Evolutionary conservation across 1,140 invertebrate genomes (phyloP), one percentile per base, ranked within the genome.

Genomic region (Drosophila asahinai): DNA sequence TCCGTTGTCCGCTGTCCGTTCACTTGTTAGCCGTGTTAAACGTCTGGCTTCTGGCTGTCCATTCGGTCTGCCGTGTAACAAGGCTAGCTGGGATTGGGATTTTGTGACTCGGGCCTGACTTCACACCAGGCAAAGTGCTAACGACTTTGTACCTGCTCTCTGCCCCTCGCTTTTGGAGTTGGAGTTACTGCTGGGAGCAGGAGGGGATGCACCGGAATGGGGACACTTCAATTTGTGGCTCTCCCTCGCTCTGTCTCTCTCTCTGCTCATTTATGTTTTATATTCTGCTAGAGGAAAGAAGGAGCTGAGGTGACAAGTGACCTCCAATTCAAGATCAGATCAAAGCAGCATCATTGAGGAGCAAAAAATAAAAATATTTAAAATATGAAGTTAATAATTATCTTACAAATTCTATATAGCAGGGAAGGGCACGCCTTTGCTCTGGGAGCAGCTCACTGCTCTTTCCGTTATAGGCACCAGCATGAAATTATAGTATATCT

Each of bases 121-220:
- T 89, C 84, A 89, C 84, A 89, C 77, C 78, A 79, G 22, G 59
- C 68, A 64, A 90, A 82, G 86, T 90, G 79, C 81, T 86, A 90
- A 90, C 75, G 68, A 90, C 66, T 90, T 90, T 72, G 75, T 90
- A 90, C 86, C 86, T 90, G 86, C 79, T 73, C 71, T 64, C 48
- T 49, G 52, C 54, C 25, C 22, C 40, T 42, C 11, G 30, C 55
- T 52, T 19, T 62, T 30, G 27, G 27, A 42, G n/a, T 17, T 49
- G 61, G 15, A 22, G 19, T 52, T 57, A n/a, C 19, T 11, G 30
- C 43, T 38, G 27, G 33, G 38, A 38, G 43, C 30, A 55, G 73
- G 43, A 48, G 73, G 51, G 51, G 38, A 45, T 66, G 66, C 48
- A 40, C 6, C 40, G 52, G 54, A 75, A 58, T 65, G 74, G 71